Percentiles rank a stretch among this genome's conserved stretches.
Evolutionary conservation across 2,888 invertebrate genomes (phyloP).

Genomic region (Lepetodrilus schrolli): DNA sequence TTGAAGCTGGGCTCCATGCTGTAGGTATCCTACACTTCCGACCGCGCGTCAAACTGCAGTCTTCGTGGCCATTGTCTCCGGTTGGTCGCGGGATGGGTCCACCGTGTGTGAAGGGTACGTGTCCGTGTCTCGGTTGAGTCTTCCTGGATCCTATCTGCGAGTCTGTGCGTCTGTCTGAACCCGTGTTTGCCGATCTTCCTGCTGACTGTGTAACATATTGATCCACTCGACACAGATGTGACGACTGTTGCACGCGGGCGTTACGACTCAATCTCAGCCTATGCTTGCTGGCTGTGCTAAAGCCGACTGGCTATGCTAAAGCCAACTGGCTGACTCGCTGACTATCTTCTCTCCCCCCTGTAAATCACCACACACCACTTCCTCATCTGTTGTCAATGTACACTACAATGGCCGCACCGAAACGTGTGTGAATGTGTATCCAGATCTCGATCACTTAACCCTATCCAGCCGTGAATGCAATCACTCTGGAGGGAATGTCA

Average conservation of each 20-base stretch:
- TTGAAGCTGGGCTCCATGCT: constrained; percentile 58
- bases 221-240: background rate
- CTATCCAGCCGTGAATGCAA: background rate
- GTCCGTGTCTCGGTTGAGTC: background rate
- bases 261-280: background rate
- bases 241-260: background rate
- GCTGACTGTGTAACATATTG: constrained; percentile 15
- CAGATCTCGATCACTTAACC: background rate
- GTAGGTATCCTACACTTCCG: background rate
- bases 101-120: background rate
- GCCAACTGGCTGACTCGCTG: too few relatives aligned
- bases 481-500: too few relatives aligned
- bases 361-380: background rate
- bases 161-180: background rate
- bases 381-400: constrained; percentile 23
- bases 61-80: background rate
- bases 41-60: background rate
- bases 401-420: constrained; percentile 6
- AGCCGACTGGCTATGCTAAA: too few relatives aligned
- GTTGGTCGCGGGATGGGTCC: background rate
- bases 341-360: background rate
- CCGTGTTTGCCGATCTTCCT: background rate
- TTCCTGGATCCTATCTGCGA: background rate
- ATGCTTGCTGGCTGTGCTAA: too few relatives aligned
- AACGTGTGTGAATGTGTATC: background rate